Conservation (phyloP, 2,113 vertebrate genomes). For the Labrus mixtus region DNA sequence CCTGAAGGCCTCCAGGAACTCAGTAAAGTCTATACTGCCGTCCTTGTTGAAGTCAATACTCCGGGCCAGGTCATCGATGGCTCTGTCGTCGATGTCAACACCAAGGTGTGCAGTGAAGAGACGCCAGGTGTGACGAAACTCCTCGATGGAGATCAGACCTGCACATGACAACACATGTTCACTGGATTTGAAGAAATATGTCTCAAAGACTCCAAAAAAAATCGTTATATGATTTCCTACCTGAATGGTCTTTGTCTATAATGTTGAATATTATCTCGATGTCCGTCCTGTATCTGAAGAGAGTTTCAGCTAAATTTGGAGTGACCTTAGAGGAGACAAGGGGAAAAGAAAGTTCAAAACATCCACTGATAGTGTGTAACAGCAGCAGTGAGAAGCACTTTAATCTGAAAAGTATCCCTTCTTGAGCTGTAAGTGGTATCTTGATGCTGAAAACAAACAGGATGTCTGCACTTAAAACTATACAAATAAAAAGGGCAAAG, state of each 20-base stretch:
- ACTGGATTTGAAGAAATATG: background rate
- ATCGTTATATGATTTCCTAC: constrained; percentile 65
- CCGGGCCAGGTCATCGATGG: constrained; percentile 88
- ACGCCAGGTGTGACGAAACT: constrained; percentile 94
- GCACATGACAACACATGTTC: background rate
- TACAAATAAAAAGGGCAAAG: background rate
- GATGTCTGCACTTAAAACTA: background rate
- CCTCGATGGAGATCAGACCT: constrained; percentile 95
- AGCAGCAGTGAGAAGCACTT: background rate
- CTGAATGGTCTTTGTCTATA: constrained; percentile 95
- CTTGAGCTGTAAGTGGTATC: background rate
- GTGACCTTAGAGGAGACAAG: constrained; percentile 81
- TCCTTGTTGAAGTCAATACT: constrained; percentile 97
- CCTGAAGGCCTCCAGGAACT: constrained; percentile 95
- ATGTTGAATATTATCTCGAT: constrained; percentile 95
- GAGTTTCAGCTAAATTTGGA: constrained; percentile 88
- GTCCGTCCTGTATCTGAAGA: constrained; percentile 93
- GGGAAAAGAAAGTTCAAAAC: background rate
- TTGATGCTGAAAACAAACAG: background rate
- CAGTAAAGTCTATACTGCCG: constrained; percentile 95
- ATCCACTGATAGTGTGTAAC: background rate
- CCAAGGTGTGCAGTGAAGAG: constrained; percentile 91
- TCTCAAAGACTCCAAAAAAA: background rate
- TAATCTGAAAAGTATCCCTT: background rate
- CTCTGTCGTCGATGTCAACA: constrained; percentile 79